Evolutionary conservation across 1,140 invertebrate genomes (phyloP).

Genomic region (Cyclargus thomasi): DNA sequence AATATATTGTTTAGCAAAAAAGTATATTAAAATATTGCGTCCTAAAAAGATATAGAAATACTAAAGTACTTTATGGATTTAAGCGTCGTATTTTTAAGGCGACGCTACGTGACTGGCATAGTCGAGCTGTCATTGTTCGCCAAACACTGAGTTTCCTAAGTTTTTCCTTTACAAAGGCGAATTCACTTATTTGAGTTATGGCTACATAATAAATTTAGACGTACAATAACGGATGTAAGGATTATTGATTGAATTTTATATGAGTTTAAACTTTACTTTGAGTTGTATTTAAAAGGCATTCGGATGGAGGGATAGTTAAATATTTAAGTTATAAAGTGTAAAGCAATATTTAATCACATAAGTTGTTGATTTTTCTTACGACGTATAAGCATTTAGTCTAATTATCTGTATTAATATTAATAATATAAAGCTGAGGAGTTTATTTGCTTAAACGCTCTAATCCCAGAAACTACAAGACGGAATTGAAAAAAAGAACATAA

Average conservation of each 20-base stretch:
- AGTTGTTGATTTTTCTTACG: too few species aligned
- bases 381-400: too few species aligned
- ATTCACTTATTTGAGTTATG: slow-evolving; percentile 69
- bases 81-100: slow-evolving; percentile 71
- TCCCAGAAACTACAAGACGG: too few species aligned
- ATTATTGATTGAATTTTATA: slow-evolving; percentile 36
- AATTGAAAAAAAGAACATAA: too few species aligned
- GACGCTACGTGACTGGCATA: slow-evolving; percentile 66
- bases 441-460: too few species aligned
- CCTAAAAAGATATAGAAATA: slow-evolving; percentile 64
- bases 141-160: slow-evolving; percentile 60
- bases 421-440: too few species aligned
- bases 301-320: not conserved
- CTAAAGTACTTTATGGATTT: slow-evolving; percentile 70
- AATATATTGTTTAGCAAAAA: too few species aligned
- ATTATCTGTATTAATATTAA: too few species aligned
- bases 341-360: too few species aligned
- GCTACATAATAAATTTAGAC: slow-evolving; percentile 58
- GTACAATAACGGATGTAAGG: slow-evolving; percentile 38
- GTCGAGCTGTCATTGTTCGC: slow-evolving; percentile 57
- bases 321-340: not conserved
- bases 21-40: too few species aligned
- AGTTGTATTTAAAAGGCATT: not conserved
- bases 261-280: slow-evolving; percentile 16
- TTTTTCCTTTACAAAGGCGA: slow-evolving; percentile 59